Percentiles rank a stretch among this genome's conserved stretches.
phyloP scores from a whole-genome alignment of 2,888 invertebrate species.

The Epinotia brunnichana region DNA sequence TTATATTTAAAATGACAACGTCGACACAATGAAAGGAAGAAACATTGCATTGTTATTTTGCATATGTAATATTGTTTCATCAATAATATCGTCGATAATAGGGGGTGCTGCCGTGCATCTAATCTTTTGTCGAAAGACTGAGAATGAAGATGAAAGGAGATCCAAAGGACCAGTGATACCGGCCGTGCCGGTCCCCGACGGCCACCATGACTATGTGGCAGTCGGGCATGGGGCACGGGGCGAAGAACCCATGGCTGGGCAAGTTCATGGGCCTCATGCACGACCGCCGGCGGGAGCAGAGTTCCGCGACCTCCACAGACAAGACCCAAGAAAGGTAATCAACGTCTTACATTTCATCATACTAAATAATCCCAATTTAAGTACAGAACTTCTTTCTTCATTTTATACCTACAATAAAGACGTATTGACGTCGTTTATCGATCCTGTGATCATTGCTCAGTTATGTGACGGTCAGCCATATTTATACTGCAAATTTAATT shows the following conservation, averaged over 20 bases:
- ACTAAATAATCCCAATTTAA: no score
- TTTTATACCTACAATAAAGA: background rate
- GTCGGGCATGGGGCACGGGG: conserved; percentile 51
- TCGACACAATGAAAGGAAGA: conserved; percentile 11
- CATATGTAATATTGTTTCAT: no score
- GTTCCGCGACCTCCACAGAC: conserved; percentile 48
- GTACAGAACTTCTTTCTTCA: background rate
- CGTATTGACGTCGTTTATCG: no score
- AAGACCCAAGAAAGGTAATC: conserved; percentile 49
- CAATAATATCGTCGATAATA: background rate
- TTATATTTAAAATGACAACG: background rate
- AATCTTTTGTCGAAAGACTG: background rate
- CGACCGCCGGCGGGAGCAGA: conserved; percentile 50
- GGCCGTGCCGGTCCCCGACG: conserved; percentile 39
- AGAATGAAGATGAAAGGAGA: background rate
- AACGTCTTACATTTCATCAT: background rate
- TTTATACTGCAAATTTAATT: no score
- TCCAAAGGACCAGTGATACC: conserved; percentile 1
- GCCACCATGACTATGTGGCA: conserved; percentile 52
- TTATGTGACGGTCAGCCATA: no score
- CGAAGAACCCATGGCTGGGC: conserved; percentile 53
- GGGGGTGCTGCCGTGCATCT: background rate
- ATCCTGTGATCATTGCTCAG: no score
- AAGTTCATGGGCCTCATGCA: conserved; percentile 50
- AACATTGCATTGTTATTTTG: background rate